Base-by-base conservation (phyloP, 1,140 invertebrate species). In the Trypoxylus dichotomus region DNA sequence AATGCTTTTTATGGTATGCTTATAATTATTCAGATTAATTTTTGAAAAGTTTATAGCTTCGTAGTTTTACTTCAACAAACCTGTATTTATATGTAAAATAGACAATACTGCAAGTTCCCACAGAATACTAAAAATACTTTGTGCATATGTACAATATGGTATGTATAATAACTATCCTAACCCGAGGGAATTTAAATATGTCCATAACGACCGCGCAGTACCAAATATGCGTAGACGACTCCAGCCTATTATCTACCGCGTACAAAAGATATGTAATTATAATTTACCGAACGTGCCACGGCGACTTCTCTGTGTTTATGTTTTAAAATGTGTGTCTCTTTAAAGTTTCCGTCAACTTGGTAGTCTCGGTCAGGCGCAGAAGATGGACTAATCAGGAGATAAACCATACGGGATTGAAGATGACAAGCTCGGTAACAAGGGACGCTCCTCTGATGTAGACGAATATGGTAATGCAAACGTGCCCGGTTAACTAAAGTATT, bases 391-490 rank as follows among this genome's bases (percentile, higher is more conserved):
- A 74, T 74, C 72, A 37, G 72, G 72, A 74, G 72, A 74, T 74
- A 74, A 42, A 74, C 72, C 37, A 74, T 74, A 74, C 10, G 32
- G 29, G 32, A 74, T 10, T 42, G 32, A 74, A 37, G 19, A 41
- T 74, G 72, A 74, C 72, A 42, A 42, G 72, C 72, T 41, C 72
- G 13, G 72, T 71, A 71, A 42, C 19, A 74, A 74, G 72, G 72
- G 74, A 25, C 77, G 75, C 77, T 78, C 74, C 77, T 76, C 29
- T 15, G 27, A 63, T 63, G 25, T 54, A 74, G 63, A 41, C 72
- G 29, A 54, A 76, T 78, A 78, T 76, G 73, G 77, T 74, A 78
- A 78, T 78, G 27, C 19, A 73, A 37, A 78, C 77, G 77, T 78
- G 77, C 43, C 58, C 32, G 6, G 54, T 47, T 58, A 42, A 42